phyloP scores from a whole-genome alignment of 2,113 vertebrate genomes.

The Grallaria varia region DNA sequence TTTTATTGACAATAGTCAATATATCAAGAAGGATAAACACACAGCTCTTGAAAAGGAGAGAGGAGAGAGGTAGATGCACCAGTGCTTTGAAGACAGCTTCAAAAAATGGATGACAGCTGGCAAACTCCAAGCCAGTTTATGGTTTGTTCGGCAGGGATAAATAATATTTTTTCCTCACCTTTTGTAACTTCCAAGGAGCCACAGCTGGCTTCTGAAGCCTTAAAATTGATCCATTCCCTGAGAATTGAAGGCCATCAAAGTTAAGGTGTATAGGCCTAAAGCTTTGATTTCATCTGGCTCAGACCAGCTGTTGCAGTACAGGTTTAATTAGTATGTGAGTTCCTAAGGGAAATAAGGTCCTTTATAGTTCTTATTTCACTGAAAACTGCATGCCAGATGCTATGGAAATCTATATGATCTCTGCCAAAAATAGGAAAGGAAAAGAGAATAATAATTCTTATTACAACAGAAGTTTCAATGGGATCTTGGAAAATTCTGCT shows the following conservation, averaged over 20 bases:
- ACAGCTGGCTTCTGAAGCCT: conserved; percentile 22
- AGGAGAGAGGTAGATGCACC: not conserved
- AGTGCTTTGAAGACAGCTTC: conserved; percentile 14
- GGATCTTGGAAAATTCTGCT: not conserved
- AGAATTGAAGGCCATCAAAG: not conserved
- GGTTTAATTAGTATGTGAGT: conserved; percentile 11
- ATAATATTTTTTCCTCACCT: not conserved
- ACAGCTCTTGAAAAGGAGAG: not conserved
- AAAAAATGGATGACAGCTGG: not conserved
- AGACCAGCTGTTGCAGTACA: not conserved
- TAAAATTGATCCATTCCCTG: not conserved
- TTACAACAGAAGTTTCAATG: not conserved
- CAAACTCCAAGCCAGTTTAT: not conserved
- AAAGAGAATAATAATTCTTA: not conserved
- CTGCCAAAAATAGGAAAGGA: not conserved
- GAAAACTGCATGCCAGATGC: conserved; percentile 43
- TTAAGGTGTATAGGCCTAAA: not conserved
- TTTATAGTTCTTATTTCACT: not conserved
- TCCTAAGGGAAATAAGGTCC: conserved; percentile 37
- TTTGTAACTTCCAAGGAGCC: not conserved
- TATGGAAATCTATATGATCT: not conserved
- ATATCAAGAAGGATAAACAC: not conserved
- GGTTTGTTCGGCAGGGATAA: not conserved
- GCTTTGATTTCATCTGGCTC: conserved; percentile 50
- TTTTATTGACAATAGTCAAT: not conserved